phyloP scores from a whole-genome alignment of 2,888 invertebrate species.

The Plusia festucae region DNA sequence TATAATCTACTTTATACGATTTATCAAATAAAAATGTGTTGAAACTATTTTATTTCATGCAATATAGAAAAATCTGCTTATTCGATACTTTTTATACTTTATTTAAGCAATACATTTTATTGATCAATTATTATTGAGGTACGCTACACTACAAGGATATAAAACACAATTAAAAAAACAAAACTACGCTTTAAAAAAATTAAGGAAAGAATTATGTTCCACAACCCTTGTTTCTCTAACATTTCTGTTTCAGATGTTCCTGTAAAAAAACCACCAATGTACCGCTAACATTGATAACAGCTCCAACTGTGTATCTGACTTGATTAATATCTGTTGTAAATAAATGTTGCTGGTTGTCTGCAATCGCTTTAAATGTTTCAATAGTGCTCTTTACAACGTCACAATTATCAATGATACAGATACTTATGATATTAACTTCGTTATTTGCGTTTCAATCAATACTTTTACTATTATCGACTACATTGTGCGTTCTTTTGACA shows the following conservation, averaged over 20 bases:
- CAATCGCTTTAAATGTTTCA: conserved; percentile 84
- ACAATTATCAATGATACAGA: conserved; percentile 24
- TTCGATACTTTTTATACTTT: too few species aligned
- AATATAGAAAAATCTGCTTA: too few species aligned
- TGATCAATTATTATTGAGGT: background rate
- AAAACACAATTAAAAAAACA: too few species aligned
- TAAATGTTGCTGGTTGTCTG: conserved; percentile 81
- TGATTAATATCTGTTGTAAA: conserved; percentile 69
- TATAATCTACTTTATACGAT: background rate
- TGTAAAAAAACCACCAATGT: conserved; percentile 50
- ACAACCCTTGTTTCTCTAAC: conserved; percentile 22
- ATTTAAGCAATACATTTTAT: background rate
- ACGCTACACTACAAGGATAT: too few species aligned
- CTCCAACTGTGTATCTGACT: conserved; percentile 56
- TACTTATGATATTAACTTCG: conserved; percentile 38
- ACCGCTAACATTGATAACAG: conserved; percentile 73
- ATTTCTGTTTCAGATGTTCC: conserved; percentile 63
- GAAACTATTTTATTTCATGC: too few species aligned
- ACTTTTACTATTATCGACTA: conserved; percentile 6
- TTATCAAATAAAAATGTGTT: too few species aligned
- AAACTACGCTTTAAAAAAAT: background rate
- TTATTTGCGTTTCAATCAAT: conserved; percentile 14
- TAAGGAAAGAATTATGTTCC: background rate
- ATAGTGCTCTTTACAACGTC: conserved; percentile 73
- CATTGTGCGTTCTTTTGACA: conserved; percentile 47